Conservation (phyloP, 1,140 invertebrate species). For the Venustaconcha ellipsiformis region DNA sequence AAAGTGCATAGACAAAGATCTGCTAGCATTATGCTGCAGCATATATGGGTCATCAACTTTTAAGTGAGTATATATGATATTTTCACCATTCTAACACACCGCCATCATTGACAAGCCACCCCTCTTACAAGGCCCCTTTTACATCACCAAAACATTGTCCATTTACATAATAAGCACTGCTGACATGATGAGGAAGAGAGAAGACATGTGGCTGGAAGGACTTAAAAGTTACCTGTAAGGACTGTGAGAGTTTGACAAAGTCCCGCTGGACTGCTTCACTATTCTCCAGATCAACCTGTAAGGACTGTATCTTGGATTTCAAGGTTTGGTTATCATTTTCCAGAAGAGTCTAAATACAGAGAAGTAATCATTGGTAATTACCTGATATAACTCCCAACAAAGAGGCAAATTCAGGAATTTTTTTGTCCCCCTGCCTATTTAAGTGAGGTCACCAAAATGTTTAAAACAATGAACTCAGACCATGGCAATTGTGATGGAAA, state of each 20-base stretch:
- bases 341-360: constrained; percentile 62
- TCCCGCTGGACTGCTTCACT: constrained; percentile 97
- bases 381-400: too few relatives aligned
- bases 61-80: background rate
- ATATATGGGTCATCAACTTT: background rate
- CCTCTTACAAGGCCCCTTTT: background rate
- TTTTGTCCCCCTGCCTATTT: too few relatives aligned
- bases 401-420: too few relatives aligned
- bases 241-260: constrained; percentile 97
- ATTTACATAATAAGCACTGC: background rate
- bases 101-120: background rate
- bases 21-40: too few relatives aligned
- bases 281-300: constrained; percentile 94
- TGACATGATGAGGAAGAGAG: background rate
- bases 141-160: background rate
- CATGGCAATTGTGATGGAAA: too few relatives aligned
- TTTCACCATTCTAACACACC: constrained; percentile 1
- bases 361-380: background rate
- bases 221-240: constrained; percentile 78
- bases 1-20: too few relatives aligned
- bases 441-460: too few relatives aligned
- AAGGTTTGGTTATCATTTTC: constrained; percentile 75
- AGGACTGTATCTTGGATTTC: constrained; percentile 80
- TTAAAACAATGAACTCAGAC: too few relatives aligned
- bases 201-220: background rate